Conservation (phyloP, 2,797 vertebrate species). For the Hydrophis major region DNA sequence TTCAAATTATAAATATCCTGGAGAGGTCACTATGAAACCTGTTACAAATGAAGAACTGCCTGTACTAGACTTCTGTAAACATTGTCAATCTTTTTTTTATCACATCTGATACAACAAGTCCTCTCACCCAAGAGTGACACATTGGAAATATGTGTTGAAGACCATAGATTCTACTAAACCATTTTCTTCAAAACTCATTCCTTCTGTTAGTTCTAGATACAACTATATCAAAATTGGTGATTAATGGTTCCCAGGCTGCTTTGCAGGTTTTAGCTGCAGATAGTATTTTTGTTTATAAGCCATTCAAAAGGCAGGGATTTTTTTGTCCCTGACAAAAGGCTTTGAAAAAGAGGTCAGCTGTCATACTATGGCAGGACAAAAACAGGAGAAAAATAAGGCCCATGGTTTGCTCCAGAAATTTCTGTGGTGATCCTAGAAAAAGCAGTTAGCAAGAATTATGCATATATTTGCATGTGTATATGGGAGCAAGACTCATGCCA, state of each 20-base stretch:
- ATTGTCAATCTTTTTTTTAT: not conserved
- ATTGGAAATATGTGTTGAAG: not conserved
- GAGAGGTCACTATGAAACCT: not conserved
- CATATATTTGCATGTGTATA: not conserved
- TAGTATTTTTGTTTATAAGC: not conserved
- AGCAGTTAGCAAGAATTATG: not conserved
- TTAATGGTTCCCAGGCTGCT: not conserved
- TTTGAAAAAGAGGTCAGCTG: not conserved
- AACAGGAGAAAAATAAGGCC: not conserved
- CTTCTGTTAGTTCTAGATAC: not conserved
- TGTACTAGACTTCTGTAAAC: not conserved
- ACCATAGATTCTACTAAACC: not conserved
- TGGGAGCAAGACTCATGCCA: not conserved
- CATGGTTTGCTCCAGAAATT: not conserved
- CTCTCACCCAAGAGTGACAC: not conserved
- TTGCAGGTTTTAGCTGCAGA: not conserved
- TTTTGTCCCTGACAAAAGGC: not conserved
- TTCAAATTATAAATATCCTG: not conserved
- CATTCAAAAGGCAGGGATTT: not conserved
- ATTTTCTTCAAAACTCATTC: not conserved
- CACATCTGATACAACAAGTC: not conserved
- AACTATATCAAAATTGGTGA: not conserved
- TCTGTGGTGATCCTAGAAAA: not conserved
- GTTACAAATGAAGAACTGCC: not conserved
- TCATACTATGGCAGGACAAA: not conserved